Conservation (phyloP, 2,888 invertebrate species). For the Sphinx pinastri region DNA sequence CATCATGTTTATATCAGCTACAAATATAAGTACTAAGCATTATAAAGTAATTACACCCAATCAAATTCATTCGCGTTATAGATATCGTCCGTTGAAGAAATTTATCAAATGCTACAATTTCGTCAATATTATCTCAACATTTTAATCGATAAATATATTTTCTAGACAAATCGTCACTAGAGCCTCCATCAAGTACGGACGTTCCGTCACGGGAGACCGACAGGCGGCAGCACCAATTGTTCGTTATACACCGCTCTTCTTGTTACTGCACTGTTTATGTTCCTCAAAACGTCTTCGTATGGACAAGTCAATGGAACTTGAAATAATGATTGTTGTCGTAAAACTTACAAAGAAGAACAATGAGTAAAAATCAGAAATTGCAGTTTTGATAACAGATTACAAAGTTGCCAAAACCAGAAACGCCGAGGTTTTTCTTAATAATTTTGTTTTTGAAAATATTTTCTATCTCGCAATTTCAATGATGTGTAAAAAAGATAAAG, state of each 20-base stretch:
- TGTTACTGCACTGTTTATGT: neutral
- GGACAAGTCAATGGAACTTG: neutral
- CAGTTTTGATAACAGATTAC: neutral
- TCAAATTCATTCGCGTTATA: neutral
- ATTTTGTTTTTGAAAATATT: too few species aligned
- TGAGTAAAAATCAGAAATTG: neutral
- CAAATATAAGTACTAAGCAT: neutral
- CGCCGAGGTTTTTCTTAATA: too few species aligned
- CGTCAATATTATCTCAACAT: conserved; percentile 1
- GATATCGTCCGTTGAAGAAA: neutral
- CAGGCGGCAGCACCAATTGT: neutral
- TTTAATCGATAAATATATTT: conserved; percentile 25
- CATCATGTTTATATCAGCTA: neutral
- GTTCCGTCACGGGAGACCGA: neutral
- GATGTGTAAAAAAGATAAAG: too few species aligned
- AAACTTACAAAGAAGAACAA: neutral
- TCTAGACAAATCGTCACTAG: conserved; percentile 20
- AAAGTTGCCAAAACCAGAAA: neutral
- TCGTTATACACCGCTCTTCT: conserved; percentile 3
- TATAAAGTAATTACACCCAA: neutral
- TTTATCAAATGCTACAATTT: conserved; percentile 6
- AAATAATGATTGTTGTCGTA: neutral
- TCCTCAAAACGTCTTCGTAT: too few species aligned
- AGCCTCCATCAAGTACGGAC: neutral
- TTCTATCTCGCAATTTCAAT: too few species aligned